A percentile compares a stretch with the other conserved stretches of the same genome.
Conservation (phyloP, 2,888 invertebrate genomes). For the Agonum fuliginosum region DNA sequence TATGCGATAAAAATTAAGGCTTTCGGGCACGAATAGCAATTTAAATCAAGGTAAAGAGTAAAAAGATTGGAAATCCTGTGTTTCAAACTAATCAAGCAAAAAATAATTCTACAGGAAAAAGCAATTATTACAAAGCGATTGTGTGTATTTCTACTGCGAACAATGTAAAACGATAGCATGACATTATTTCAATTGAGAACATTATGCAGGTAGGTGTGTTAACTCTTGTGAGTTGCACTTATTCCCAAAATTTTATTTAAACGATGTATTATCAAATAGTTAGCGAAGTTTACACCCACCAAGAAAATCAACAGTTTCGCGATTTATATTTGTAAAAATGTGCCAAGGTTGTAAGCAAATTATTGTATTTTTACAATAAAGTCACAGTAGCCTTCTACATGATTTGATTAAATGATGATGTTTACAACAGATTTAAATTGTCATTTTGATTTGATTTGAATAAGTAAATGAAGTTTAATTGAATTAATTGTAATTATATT, state of each 20-base stretch:
- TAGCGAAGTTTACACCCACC: too few species aligned
- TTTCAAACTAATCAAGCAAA: constrained; percentile 23
- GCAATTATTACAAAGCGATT: constrained; percentile 3
- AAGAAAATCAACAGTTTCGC: not conserved
- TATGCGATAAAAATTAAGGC: too few species aligned
- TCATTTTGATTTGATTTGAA: constrained; percentile 40
- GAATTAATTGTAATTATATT: constrained; percentile 16
- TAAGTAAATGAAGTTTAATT: constrained; percentile 37
- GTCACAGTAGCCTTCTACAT: constrained; percentile 33
- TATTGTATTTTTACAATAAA: not conserved
- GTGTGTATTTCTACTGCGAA: not conserved
- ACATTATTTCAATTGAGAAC: not conserved
- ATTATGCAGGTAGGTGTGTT: too few species aligned
- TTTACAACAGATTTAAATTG: constrained; percentile 37
- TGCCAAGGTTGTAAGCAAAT: constrained; percentile 31
- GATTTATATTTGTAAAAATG: constrained; percentile 41
- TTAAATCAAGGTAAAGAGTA: constrained; percentile 6
- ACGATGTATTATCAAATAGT: too few species aligned
- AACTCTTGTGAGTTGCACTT: too few species aligned
- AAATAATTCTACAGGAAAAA: constrained; percentile 20
- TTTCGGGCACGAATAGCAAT: not conserved
- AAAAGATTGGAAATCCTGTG: constrained; percentile 23
- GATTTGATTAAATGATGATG: constrained; percentile 18
- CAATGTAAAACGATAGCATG: constrained; percentile 1
- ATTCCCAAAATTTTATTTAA: too few species aligned